Base-by-base conservation (phyloP, 2,888 invertebrate genomes). In the Drosophila percnosoma region DNA sequence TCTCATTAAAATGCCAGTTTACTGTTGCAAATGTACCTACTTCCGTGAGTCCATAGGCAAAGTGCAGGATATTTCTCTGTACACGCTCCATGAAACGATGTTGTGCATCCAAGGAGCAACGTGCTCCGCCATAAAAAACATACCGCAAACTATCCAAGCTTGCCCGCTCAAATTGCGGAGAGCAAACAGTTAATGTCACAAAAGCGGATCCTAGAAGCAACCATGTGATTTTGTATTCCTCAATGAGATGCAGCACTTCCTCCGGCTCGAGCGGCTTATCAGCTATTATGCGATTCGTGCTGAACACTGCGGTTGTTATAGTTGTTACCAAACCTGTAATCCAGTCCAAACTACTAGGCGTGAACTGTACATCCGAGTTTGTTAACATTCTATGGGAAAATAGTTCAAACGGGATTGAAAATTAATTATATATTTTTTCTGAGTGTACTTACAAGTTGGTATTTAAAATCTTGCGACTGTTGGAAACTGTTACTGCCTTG, bases 1-100 rank as follows among this genome's bases (percentile, higher is more conserved):
- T 83, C 4, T 54, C 62, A 11, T 64, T 53, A 7, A 75, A 72
- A 8, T 71, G 52, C 29, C 24, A 15, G 15, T 72, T 52, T 7
- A 70, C 24, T 24, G 42, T n/a, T 7, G 34, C 75, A 53, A 21
- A 33, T 13, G 66, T 57, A n/a, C 76, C 72, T 2, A 77, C n/a
- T 72, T 89, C 87, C 2, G 77, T 80, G 49, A 80, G 57, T n/a
- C 81, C 83, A 48, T 87, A 89, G 1, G n/a, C 21, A 33, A 66
- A 68, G n/a, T 51, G 21, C 21, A 87, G 11, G 3, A 31, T 48
- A 48, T 73, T 75, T 34, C 69, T 64, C 4, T 62, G 62, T 0
- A 86, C 40, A 15, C 70, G 65, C 13, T 59, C 24, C 0, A 72
- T 45, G 21, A 83, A 29, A 38, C 68, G 63, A 18, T 57, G 18